Base-by-base conservation (phyloP, 2,797 vertebrate genomes). In the Typhlichthys subterraneus region DNA sequence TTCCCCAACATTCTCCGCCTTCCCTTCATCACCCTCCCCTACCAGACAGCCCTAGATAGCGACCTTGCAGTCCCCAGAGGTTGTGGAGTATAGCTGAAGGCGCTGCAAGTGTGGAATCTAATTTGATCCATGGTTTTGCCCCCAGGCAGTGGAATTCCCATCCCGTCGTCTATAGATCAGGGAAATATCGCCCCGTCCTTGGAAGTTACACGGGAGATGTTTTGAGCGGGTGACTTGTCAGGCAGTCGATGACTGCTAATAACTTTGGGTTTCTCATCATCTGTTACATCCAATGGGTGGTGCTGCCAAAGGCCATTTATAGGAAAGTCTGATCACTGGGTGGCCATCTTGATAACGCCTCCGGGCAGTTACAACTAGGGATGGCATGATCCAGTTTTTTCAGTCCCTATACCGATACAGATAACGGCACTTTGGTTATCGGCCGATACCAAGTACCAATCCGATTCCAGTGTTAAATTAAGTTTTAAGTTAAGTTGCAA, bases 51-150 rank as follows among this genome's bases (percentile, higher is more conserved):
- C 67, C 57, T 63, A 59, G 50, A 67, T 73, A 63, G 69, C 71
- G 84, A 81, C 77, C 80, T 87, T 59, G 68, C 42, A 62, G 45
- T 52, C 46, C 23, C 47, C 53, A 46, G 67, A 84, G 80, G 73
- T 83, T 73, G 63, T 81, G 71, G 72, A 71, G 38, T 8, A 83
- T 73, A 65, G 75, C 80, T 75, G 52, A 8, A 65, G 81, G 81
- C 79, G 17, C 66, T 15, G 42, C 71, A 74, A 75, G 55, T 53
- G 59, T 54, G 51, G 81, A 77, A 83, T 85, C 75, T 79, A 79
- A 81, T 86, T 81, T 83, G 72, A 69, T 73, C 71, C 69, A 57
- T 52, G 72, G 75, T 82, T 83, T 78, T 60, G 65, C 68, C 81
- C 71, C 0, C 12, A 70, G 76, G 81, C 74, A 15, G 45, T 63